These are phyloP conservation scores for Leptinotarsa peninsularis DNA, from an alignment of 2,888 invertebrate species.

Conservation along the genomic window DNA sequence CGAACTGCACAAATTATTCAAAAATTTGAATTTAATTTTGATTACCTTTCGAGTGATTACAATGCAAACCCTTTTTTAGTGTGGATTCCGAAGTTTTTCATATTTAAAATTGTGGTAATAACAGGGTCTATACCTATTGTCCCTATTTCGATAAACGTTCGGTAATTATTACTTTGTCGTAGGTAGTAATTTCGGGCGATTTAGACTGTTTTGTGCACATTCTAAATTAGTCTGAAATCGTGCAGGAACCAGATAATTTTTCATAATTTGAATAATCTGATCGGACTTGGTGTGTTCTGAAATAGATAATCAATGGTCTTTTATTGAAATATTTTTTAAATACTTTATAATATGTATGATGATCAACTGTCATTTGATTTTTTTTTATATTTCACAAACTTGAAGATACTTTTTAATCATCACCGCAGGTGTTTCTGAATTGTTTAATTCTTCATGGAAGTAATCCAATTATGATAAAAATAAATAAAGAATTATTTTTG, in stretches of 20 bases:
- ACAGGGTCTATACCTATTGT: constrained; percentile 17
- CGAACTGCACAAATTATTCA: constrained; percentile 26
- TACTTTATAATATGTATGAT: not conserved
- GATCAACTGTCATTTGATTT: not conserved
- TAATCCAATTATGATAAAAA: too few species aligned
- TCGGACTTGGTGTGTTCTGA: not conserved
- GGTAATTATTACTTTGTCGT: constrained; percentile 20
- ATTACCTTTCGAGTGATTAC: constrained; percentile 7
- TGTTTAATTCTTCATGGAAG: too few species aligned
- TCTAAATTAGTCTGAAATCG: constrained; percentile 10
- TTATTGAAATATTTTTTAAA: not conserved
- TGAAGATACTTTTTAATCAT: too few species aligned
- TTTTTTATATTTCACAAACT: too few species aligned
- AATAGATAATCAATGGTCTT: not conserved
- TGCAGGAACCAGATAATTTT: constrained; percentile 2
- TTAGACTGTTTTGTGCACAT: constrained; percentile 9
- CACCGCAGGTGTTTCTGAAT: too few species aligned
- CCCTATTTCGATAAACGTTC: constrained; percentile 13
- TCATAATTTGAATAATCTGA: constrained; percentile 24
- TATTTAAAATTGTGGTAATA: constrained; percentile 18
- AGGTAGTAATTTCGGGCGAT: constrained; percentile 21
- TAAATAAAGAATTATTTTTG: too few species aligned
- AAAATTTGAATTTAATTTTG: constrained; percentile 33
- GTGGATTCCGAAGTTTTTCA: constrained; percentile 16
- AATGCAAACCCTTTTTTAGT: constrained; percentile 19